Conservation (phyloP, 2,888 invertebrate species). For the Eudemis profundana region DNA sequence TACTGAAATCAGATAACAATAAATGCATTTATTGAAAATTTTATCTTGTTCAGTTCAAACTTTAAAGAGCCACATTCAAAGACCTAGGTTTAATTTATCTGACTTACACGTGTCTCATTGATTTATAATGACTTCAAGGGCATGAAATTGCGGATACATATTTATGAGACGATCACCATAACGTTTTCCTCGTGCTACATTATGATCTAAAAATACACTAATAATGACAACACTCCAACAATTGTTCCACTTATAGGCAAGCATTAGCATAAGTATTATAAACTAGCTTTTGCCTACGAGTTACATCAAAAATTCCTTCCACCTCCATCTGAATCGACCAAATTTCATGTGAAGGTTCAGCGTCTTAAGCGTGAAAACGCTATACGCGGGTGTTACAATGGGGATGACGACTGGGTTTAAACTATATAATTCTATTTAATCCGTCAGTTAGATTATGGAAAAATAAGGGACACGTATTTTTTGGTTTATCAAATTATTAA, state of each 20-base stretch:
- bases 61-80: not conserved
- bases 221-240: not conserved
- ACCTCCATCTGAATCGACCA: too few relatives aligned
- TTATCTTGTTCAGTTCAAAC: too few relatives aligned
- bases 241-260: slow-evolving; percentile 13
- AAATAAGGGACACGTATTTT: too few relatives aligned
- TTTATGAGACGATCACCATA: slow-evolving; percentile 3
- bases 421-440: too few relatives aligned
- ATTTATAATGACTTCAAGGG: slow-evolving; percentile 9
- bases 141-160: slow-evolving; percentile 3
- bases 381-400: not conserved
- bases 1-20: too few relatives aligned
- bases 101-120: slow-evolving; percentile 7
- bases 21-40: too few relatives aligned
- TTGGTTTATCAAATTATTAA: too few relatives aligned
- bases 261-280: slow-evolving; percentile 16
- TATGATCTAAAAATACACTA: slow-evolving; percentile 19
- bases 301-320: not conserved
- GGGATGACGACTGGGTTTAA: too few relatives aligned
- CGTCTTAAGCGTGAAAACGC: too few relatives aligned
- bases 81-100: not conserved
- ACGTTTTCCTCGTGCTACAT: slow-evolving; percentile 13
- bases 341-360: too few relatives aligned
- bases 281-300: too few relatives aligned
- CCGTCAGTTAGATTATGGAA: too few relatives aligned